Conservation (phyloP, 1,140 invertebrate genomes). For the Orchestia grillus region DNA sequence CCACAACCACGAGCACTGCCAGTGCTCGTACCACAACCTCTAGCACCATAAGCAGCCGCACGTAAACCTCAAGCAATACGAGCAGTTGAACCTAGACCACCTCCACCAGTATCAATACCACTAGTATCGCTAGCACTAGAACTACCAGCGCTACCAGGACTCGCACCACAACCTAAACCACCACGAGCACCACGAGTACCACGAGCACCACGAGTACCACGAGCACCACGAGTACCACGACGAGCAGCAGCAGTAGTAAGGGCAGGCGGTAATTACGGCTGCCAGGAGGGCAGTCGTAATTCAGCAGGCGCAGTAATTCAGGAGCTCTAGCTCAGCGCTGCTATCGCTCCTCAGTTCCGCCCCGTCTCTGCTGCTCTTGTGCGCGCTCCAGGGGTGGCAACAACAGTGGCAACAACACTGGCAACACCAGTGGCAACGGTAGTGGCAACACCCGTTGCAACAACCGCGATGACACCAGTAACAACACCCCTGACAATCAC, state of each 20-base stretch:
- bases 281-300: constrained; percentile 25
- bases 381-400: background rate
- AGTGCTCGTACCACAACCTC: no score
- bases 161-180: background rate
- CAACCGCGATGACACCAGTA: background rate
- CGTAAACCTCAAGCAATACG: no score
- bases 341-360: constrained; percentile 55
- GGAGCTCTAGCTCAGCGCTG: constrained; percentile 19
- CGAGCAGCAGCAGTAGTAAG: background rate
- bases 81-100: no score
- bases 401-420: background rate
- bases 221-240: background rate
- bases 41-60: no score
- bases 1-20: no score
- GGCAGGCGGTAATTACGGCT: constrained; percentile 44
- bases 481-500: background rate
- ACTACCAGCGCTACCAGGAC: no score
- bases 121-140: no score
- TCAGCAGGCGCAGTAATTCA: constrained; percentile 50
- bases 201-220: no score
- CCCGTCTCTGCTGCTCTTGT: constrained; percentile 7
- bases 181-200: background rate
- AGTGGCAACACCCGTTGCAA: background rate
- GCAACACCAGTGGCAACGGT: background rate
- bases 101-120: no score